Base-by-base conservation (phyloP, 2,888 invertebrate genomes). In the Flexamia atlantica region DNA sequence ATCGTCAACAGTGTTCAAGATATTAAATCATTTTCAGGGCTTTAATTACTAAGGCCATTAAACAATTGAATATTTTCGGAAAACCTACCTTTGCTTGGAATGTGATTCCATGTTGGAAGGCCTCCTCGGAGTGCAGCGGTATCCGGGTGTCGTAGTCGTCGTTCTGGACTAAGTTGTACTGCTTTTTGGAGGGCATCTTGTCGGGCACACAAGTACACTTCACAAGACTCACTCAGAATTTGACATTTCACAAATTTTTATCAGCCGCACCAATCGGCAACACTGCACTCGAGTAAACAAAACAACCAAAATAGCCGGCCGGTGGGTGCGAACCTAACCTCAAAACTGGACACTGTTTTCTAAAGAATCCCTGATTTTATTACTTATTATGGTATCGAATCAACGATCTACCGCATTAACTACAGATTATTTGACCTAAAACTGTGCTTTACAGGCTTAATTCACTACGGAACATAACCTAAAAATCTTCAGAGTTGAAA, bases 111-210 rank as follows among this genome's bases (percentile, higher is more conserved):
- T 97, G 97, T 88, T 97, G 95, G 92, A 99, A 99, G 86, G 98
- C 98, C 91, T 98, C 98, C 87, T 99, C 99, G 85, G 98, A 96
- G 91, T 99, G 98, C 87, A 99, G 92, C n/a, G 99, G 98, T 89
- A 99, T 97, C 89, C 98, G 93, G 86, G 97, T 95, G 91, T 99
- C 99, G 91, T 96, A 97, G 89, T 98, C 98, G 91, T 99, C 99
- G 90, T 97, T 97, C 88, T 97, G 96, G 89, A 99, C 98, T 91
- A 98, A 93, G 91, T 98, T 97, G 92, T 99, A 99, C 89, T 95
- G 94, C 90, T 95, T 96, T 91, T 95, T 96, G 89, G 96, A 95
- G 90, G 96, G 96, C 96, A 97, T 97, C 60, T 64, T 84, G 30
- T 20, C 10, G 12, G 36, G 9, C 4, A 36, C 36, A 36, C 36